Evolutionary conservation across 1,140 invertebrate species (phyloP), one percentile per base, ranked within the genome.

Genomic region (Ceratina japonica): DNA sequence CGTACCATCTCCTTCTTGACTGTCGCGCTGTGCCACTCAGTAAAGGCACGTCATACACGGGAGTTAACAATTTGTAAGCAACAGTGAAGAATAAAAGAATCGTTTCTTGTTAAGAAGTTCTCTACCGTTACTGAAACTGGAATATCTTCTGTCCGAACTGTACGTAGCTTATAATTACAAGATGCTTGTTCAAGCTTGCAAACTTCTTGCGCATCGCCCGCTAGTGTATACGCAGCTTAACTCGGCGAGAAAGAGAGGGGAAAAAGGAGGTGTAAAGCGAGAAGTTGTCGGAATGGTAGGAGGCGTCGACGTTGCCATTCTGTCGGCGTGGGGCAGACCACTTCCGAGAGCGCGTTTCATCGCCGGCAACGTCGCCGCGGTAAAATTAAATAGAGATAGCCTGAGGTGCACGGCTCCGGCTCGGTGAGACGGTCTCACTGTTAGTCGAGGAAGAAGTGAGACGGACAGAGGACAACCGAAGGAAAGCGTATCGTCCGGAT

Each of bases 391-490:
- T 80, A 86, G 81, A 86, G 84, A 86, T 76, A 74, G 84, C 70
- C 81, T 68, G 81, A 74, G 78, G 80, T 80, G 70, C 62, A 79
- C 74, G 78, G 54, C 61, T 66, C 52, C 70, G 71, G 58, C 73
- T 66, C 63, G 69, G 79, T 65, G 70, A 86, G 70, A 86, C 77
- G 76, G 83, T 81, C 83, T 79, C 84, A 86, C 85, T 83, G 87
- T 89, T 89, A 87, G 81, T 84, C 86, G 78, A 83, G 81, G 79
- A 69, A 85, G 81, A 68, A 90, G 85, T 82, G 88, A 84, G 86
- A 87, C 74, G 76, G 80, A 87, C 65, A 76, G 78, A 64, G 64
- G 78, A 80, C 73, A 68, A 86, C 74, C 70, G 62, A 59, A 82
- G 79, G 84, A 86, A 87, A 87, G 82, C 81, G 81, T 83, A 75